Evolutionary conservation across 2,113 vertebrate genomes (phyloP).

Genomic region (Cebus imitator): DNA sequence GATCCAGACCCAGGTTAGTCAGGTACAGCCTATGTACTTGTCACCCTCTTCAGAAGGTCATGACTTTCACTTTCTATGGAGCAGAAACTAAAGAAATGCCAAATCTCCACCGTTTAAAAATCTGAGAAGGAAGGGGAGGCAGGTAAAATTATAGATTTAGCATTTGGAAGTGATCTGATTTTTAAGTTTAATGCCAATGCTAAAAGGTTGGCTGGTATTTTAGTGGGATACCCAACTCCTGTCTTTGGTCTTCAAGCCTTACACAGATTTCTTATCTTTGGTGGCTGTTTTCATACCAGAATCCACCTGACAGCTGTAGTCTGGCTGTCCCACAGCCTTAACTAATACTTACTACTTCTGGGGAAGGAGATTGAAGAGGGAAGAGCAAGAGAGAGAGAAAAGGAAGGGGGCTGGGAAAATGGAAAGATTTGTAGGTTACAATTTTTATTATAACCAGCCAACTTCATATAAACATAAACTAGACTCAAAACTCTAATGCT

Average conservation of each 20-base stretch:
- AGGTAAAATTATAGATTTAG: background rate
- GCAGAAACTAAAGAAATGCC: background rate
- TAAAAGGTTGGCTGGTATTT: background rate
- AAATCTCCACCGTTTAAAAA: background rate
- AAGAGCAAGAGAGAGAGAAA: background rate
- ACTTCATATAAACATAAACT: background rate
- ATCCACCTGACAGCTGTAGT: background rate
- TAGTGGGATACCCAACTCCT: background rate
- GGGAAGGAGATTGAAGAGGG: background rate
- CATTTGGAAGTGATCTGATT: slow-evolving; percentile 16
- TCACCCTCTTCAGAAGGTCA: background rate
- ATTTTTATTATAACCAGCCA: background rate
- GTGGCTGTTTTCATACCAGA: background rate
- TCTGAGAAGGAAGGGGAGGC: background rate
- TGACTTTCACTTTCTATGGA: background rate
- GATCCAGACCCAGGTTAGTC: background rate
- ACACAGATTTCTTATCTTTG: background rate
- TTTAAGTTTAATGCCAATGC: background rate
- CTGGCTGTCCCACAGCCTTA: background rate
- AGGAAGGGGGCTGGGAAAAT: background rate
- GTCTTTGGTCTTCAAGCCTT: background rate
- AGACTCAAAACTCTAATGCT: background rate
- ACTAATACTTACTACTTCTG: background rate
- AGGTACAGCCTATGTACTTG: background rate
- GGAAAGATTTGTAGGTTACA: background rate